Conservation (phyloP, 2,113 vertebrate species). For the Cebus imitator region DNA sequence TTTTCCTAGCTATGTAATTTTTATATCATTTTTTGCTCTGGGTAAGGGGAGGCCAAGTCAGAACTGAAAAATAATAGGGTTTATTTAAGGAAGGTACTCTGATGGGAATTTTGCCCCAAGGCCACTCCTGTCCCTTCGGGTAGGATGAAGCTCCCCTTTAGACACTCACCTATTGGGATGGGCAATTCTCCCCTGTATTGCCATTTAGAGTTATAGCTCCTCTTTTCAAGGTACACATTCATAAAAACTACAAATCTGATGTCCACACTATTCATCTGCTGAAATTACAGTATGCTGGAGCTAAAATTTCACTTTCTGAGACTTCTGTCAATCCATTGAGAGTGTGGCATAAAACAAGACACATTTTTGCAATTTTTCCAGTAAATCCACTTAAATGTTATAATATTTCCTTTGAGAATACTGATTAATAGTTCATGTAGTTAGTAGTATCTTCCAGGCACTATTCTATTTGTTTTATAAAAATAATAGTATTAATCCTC, state of each 20-base stretch:
- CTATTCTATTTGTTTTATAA: slow-evolving; percentile 9
- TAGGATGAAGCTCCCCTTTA: not conserved
- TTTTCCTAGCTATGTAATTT: not conserved
- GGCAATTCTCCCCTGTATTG: not conserved
- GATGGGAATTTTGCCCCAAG: not conserved
- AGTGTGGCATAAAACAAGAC: not conserved
- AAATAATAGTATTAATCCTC: slow-evolving; percentile 2
- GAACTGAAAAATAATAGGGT: not conserved
- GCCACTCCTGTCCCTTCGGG: not conserved
- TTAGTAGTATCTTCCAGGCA: not conserved
- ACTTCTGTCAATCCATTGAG: not conserved
- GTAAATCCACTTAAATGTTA: slow-evolving; percentile 15
- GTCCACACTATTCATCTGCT: not conserved
- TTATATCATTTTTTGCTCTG: not conserved
- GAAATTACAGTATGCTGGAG: slow-evolving; percentile 20
- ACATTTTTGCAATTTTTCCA: not conserved
- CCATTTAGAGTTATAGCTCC: not conserved
- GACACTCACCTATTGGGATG: not conserved
- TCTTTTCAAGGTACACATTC: not conserved
- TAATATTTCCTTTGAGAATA: slow-evolving; percentile 20
- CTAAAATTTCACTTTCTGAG: slow-evolving; percentile 41
- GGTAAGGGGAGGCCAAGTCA: not conserved
- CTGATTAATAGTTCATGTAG: not conserved
- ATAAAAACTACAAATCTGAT: slow-evolving; percentile 39
- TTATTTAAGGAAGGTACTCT: not conserved